A percentile compares a stretch with the other conserved stretches of the same genome.
These are phyloP conservation scores for Oxyteleia sp. DNA, from an alignment of 2,888 invertebrate genomes.

Conservation along the genomic window DNA sequence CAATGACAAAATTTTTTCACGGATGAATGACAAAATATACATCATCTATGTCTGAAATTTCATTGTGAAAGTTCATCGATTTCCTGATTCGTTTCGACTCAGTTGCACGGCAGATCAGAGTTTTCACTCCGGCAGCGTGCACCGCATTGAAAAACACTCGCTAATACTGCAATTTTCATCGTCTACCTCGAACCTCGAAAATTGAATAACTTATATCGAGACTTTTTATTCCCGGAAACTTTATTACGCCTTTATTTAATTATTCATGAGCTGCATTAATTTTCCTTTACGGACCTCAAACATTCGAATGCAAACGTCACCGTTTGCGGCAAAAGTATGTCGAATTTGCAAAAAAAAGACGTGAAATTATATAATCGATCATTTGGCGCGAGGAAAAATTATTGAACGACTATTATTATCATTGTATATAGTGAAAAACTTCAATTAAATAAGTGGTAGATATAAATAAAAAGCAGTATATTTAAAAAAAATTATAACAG, in stretches of 20 bases:
- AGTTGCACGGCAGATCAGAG: conserved; percentile 5
- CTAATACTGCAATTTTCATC: conserved; percentile 21
- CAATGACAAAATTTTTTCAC: conserved; percentile 22
- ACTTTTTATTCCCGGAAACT: conserved; percentile 12
- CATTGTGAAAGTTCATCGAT: conserved; percentile 39
- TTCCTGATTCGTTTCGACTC: conserved; percentile 24
- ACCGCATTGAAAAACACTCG: conserved; percentile 9
- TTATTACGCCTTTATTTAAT: conserved; percentile 11
- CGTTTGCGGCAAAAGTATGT: not conserved
- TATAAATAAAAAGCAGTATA: no score
- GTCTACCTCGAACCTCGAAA: not conserved
- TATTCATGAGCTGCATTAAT: conserved; percentile 4
- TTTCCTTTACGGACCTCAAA: not conserved
- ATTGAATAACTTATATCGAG: conserved; percentile 26
- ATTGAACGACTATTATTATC: no score
- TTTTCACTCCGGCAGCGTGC: conserved; percentile 7
- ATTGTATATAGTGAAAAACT: no score
- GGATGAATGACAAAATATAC: conserved; percentile 30
- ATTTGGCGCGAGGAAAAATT: no score
- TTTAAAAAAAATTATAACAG: no score
- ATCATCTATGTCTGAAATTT: conserved; percentile 32
- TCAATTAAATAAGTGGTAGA: no score
- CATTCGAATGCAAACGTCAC: not conserved
- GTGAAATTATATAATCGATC: no score
- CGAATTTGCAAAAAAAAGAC: not conserved